These are phyloP conservation scores for Falco novaeseelandiae DNA, from an alignment of 2,797 vertebrate species.

Conservation along the genomic window DNA sequence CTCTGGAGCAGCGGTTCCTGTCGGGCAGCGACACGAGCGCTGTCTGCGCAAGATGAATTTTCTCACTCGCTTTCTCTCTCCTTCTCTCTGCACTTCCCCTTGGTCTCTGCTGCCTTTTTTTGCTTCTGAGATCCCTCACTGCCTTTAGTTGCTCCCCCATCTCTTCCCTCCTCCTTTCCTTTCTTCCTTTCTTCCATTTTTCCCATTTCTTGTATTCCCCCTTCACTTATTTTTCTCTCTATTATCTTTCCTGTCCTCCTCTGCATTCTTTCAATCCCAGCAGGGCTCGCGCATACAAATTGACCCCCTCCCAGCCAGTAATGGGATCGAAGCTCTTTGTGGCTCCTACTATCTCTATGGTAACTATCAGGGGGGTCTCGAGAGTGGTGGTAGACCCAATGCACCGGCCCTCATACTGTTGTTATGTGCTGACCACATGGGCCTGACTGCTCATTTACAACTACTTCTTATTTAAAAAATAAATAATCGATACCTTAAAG, in stretches of 20 bases:
- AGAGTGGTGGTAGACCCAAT: conserved; percentile 36
- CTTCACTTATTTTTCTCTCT: conserved; percentile 58
- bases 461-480: background rate
- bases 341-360: conserved; percentile 74
- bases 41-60: conserved; percentile 51
- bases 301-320: conserved; percentile 73
- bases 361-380: conserved; percentile 72
- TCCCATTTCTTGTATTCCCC: conserved; percentile 42
- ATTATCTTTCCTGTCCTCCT: conserved; percentile 71
- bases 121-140: background rate
- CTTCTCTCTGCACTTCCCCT: background rate
- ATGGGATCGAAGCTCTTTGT: conserved; percentile 75
- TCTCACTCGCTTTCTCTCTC: background rate
- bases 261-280: conserved; percentile 76
- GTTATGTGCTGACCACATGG: background rate
- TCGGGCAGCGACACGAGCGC: background rate
- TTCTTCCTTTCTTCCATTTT: background rate
- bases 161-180: background rate
- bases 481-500: background rate
- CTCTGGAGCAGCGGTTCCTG: conserved; percentile 24
- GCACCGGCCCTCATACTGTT: conserved; percentile 37
- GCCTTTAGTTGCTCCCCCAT: background rate
- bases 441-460: conserved; percentile 40
- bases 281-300: conserved; percentile 76
- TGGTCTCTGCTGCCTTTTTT: background rate